A percentile compares a stretch with the other conserved stretches of the same genome.
Conservation (phyloP, 2,113 vertebrate genomes). For the Todiramphus chloris region DNA sequence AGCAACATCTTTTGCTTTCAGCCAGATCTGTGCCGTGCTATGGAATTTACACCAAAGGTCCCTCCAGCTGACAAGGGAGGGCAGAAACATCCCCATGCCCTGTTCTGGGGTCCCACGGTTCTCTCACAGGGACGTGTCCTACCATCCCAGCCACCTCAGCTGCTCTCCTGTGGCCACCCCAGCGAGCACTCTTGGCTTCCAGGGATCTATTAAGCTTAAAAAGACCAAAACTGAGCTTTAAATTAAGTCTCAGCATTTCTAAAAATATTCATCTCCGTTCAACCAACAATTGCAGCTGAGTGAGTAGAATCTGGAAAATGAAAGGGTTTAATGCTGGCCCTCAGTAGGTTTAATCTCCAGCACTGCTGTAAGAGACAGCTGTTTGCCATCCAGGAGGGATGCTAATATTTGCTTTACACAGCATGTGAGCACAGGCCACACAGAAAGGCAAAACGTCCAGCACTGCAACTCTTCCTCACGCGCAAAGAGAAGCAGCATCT, state of each 20-base stretch:
- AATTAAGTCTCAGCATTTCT: neutral
- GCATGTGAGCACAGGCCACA: neutral
- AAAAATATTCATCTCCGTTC: neutral
- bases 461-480: neutral
- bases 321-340: neutral
- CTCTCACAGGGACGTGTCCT: fast-evolving
- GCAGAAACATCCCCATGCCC: fast-evolving
- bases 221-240: no score
- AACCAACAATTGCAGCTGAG: neutral
- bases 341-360: neutral
- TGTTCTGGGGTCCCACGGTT: neutral
- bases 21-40: fast-evolving
- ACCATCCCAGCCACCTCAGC: no score
- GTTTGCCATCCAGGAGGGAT: neutral
- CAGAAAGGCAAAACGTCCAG: neutral
- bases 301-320: neutral
- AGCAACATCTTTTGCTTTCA: neutral
- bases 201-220: neutral
- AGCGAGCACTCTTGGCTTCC: no score
- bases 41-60: fast-evolving
- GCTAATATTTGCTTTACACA: fast-evolving
- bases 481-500: neutral
- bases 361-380: neutral
- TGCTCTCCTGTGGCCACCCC: neutral
- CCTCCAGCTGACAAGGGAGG: neutral